A percentile compares a stretch with the other conserved stretches of the same genome.
Evolutionary conservation across 2,113 vertebrate species (phyloP).

Genomic region (Phyllostomus discolor): DNA sequence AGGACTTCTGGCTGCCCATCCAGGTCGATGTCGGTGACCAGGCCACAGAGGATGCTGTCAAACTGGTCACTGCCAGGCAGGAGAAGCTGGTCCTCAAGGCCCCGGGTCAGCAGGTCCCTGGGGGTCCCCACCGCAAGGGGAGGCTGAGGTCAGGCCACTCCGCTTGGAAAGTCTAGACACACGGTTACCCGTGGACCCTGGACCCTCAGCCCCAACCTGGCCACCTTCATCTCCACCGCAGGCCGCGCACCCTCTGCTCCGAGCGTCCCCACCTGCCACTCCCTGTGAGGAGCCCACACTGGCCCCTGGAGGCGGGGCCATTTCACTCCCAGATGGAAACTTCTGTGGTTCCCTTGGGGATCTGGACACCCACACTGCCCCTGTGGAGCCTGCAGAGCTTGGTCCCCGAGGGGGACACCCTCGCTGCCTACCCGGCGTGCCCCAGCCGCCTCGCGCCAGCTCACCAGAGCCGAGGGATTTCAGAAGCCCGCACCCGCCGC

Average conservation of each 20-base stretch:
- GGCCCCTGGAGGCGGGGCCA: neutral
- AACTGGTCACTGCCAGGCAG: constrained; percentile 88
- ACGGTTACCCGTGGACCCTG: accelerated
- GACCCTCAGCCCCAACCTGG: neutral
- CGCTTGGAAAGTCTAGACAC: neutral
- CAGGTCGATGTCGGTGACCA: constrained; percentile 89
- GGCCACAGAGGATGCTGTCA: constrained; percentile 88
- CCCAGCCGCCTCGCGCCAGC: neutral
- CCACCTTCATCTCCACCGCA: accelerated
- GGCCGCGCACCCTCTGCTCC: neutral
- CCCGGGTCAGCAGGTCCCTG: constrained; percentile 86
- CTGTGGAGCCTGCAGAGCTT: accelerated
- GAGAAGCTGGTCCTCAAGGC: constrained; percentile 80
- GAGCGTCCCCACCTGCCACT: no score
- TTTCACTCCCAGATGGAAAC: neutral
- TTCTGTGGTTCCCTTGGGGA: neutral
- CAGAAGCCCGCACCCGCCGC: accelerated
- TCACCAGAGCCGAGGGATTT: neutral
- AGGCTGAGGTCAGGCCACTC: neutral
- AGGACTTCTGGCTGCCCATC: constrained; percentile 83
- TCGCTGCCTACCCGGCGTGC: neutral
- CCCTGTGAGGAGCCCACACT: neutral
- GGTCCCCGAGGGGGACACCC: accelerated
- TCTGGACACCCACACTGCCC: accelerated
- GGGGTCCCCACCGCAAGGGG: neutral